phyloP scores from a whole-genome alignment of 2,888 invertebrate species.

The Chouioia cunea region DNA sequence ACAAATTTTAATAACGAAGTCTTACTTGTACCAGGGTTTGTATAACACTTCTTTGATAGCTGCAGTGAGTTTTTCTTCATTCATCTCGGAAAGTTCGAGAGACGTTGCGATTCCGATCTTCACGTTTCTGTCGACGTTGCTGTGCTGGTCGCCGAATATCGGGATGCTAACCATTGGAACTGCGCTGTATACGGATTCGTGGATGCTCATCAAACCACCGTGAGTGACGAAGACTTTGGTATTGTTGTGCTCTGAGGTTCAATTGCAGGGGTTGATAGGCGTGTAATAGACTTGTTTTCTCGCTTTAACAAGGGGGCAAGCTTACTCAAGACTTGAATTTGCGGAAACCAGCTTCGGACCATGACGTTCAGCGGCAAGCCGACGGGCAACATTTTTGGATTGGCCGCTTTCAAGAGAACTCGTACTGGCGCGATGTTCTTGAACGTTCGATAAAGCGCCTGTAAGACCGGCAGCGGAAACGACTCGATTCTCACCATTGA shows the following conservation, averaged over 20 bases:
- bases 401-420: conserved; percentile 57
- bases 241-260: conserved; percentile 59
- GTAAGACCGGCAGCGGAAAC: conserved; percentile 50
- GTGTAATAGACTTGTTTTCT: too few species aligned
- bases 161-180: conserved; percentile 58
- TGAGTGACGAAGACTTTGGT: conserved; percentile 56
- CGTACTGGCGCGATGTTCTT: conserved; percentile 56
- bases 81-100: conserved; percentile 59
- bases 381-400: conserved; percentile 53
- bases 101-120: too few species aligned
- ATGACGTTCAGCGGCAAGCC: conserved; percentile 62
- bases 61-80: conserved; percentile 60
- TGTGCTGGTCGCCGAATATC: conserved; percentile 55
- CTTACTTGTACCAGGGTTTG: conserved; percentile 64
- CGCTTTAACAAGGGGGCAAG: too few species aligned
- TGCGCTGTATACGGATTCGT: conserved; percentile 54
- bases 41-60: conserved; percentile 64
- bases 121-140: conserved; percentile 53
- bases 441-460: conserved; percentile 53
- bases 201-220: conserved; percentile 55
- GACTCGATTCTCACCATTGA: conserved; percentile 60
- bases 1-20: too few species aligned
- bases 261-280: conserved; percentile 10
- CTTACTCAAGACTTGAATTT: conserved; percentile 57
- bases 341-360: conserved; percentile 59